Conservation (phyloP, 2,113 vertebrate species). For the Rhinopomastus cyanomelas region DNA sequence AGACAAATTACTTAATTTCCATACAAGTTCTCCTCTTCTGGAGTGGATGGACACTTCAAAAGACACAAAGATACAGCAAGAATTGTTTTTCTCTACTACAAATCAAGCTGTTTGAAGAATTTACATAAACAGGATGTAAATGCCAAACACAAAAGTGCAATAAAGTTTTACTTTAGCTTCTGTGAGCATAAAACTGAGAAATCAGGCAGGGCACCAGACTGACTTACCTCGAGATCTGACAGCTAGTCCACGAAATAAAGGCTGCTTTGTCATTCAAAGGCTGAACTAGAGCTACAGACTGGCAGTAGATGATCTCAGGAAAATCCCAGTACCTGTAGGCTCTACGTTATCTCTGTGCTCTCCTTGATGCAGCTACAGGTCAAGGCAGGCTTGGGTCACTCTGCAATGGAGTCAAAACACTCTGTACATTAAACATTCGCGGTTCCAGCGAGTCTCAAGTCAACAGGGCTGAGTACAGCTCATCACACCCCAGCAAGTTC, state of each 20-base stretch:
- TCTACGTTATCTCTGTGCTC: neutral
- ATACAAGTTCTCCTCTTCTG: constrained; percentile 56
- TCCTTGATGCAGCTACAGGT: neutral
- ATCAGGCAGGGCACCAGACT: neutral
- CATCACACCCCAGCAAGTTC: fast-evolving
- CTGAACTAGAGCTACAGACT: neutral
- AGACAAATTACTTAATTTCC: constrained; percentile 71
- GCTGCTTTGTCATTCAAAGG: neutral
- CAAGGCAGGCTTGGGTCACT: neutral
- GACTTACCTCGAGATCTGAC: neutral
- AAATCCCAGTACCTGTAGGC: neutral
- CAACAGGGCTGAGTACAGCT: fast-evolving
- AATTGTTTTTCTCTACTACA: constrained; percentile 59
- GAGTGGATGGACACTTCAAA: constrained; percentile 62
- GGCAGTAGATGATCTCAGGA: neutral
- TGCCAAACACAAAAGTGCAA: constrained; percentile 47
- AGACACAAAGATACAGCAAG: constrained; percentile 56
- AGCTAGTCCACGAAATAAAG: neutral
- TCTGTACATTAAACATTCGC: fast-evolving
- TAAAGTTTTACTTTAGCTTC: constrained; percentile 56
- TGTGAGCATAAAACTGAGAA: constrained; percentile 22
- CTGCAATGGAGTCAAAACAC: neutral
- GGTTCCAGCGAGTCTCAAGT: fast-evolving
- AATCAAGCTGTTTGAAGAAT: constrained; percentile 64
- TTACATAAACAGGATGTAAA: constrained; percentile 67